Percentiles rank a stretch among this genome's conserved stretches.
These are phyloP conservation scores for Phasia obesa DNA, from an alignment of 2,888 invertebrate genomes.

Conservation along the genomic window DNA sequence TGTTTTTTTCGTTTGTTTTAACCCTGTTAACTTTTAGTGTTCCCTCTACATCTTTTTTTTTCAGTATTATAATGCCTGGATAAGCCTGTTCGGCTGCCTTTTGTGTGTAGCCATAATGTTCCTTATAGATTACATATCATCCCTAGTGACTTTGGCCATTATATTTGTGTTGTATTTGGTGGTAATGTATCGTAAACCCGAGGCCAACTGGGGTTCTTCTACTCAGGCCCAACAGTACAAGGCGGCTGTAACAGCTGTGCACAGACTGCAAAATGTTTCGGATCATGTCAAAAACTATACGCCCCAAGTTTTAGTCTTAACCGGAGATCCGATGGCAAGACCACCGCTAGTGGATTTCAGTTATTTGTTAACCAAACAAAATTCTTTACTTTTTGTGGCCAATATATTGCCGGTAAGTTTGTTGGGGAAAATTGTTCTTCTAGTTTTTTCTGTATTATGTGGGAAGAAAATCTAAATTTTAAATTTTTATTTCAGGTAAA, in stretches of 20 bases:
- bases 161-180: constrained; percentile 95
- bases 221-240: constrained; percentile 98
- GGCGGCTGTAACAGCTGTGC: constrained; percentile 92
- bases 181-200: constrained; percentile 96
- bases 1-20: too few relatives aligned
- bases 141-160: constrained; percentile 94
- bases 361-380: constrained; percentile 94
- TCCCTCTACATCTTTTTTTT: constrained; percentile 75
- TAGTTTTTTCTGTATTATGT: background rate
- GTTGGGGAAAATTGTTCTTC: background rate
- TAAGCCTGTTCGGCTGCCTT: constrained; percentile 92
- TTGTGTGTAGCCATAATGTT: constrained; percentile 96
- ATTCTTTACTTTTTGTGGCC: constrained; percentile 94
- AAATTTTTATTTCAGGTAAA: constrained; percentile 83
- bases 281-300: constrained; percentile 99
- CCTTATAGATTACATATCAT: constrained; percentile 95
- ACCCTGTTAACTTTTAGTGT: too few relatives aligned
- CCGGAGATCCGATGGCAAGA: constrained; percentile 91
- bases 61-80: constrained; percentile 96
- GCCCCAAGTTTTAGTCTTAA: constrained; percentile 93
- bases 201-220: constrained; percentile 99
- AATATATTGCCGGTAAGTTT: constrained; percentile 90
- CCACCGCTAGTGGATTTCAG: constrained; percentile 96
- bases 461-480: background rate
- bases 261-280: constrained; percentile 90